These are phyloP conservation scores for Chrysina gloriosa DNA, from an alignment of 2,888 invertebrate genomes.

Conservation along the genomic window DNA sequence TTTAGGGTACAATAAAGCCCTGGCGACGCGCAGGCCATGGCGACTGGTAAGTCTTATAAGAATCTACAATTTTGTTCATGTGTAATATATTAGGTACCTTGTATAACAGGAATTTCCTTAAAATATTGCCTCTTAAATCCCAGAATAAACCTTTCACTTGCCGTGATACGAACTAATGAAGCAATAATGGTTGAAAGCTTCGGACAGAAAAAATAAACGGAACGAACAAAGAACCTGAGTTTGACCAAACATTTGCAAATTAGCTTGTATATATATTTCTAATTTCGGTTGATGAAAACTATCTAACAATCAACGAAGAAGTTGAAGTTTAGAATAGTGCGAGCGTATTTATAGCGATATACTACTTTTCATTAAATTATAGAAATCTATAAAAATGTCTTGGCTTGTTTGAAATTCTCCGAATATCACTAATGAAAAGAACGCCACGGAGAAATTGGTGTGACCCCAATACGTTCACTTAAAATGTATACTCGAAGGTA, in stretches of 20 bases:
- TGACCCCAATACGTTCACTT: constrained; percentile 49
- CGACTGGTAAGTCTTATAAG: constrained; percentile 59
- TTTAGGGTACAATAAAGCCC: constrained; percentile 58
- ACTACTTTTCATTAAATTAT: no score
- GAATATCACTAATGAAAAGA: constrained; percentile 25
- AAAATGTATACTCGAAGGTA: constrained; percentile 14
- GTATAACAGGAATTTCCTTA: neutral
- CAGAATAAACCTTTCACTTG: constrained; percentile 36
- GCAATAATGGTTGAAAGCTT: constrained; percentile 26
- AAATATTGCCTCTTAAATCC: constrained; percentile 2
- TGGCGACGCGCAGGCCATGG: constrained; percentile 61
- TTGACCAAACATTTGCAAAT: constrained; percentile 8
- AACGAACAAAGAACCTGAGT: constrained; percentile 27
- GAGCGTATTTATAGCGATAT: no score
- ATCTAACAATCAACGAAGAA: no score
- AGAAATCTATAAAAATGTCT: no score
- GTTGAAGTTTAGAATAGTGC: no score
- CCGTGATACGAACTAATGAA: constrained; percentile 30
- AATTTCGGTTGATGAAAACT: no score
- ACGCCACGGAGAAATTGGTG: constrained; percentile 43
- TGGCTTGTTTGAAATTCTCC: no score
- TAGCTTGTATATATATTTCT: no score
- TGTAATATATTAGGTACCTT: neutral
- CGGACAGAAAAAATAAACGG: constrained; percentile 19
- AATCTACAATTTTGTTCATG: neutral